Percentiles rank a stretch among this genome's conserved stretches.
These are phyloP conservation scores for Astreopora myriophthalma DNA, from an alignment of 64 coral and sea anemone genomes.

Conservation along the genomic window DNA sequence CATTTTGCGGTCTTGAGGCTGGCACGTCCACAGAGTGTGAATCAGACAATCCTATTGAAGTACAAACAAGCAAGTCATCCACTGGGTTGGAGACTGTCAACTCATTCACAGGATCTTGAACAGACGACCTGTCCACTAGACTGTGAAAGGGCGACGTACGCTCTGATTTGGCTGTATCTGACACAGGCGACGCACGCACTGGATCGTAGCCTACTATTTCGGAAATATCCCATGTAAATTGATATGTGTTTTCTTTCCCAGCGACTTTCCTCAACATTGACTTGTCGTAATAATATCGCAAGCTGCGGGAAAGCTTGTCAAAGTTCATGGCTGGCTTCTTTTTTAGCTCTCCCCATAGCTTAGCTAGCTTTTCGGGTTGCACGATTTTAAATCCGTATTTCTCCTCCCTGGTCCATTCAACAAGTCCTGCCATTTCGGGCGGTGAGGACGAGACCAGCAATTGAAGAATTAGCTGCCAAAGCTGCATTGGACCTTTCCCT, in stretches of 20 bases:
- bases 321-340: constrained; percentile 27
- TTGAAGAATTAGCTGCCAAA: constrained; percentile 25
- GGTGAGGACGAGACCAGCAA: not conserved
- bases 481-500: constrained; percentile 32
- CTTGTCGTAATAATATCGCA: constrained; percentile 29
- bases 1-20: not conserved
- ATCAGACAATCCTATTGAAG: not conserved
- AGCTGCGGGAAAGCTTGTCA: constrained; percentile 3
- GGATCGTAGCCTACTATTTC: constrained; percentile 13
- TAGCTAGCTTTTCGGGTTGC: not conserved
- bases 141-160: not conserved
- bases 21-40: not conserved
- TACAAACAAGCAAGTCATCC: not conserved
- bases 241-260: constrained; percentile 1
- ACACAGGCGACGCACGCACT: not conserved
- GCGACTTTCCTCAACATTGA: constrained; percentile 11
- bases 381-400: constrained; percentile 7
- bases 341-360: not conserved
- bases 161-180: not conserved
- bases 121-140: not conserved
- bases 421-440: not conserved
- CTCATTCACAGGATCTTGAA: not conserved
- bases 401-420: constrained; percentile 13
- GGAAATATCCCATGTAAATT: constrained; percentile 9
- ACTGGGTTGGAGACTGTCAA: not conserved